These are phyloP conservation scores for Malurus cyaneus DNA, from an alignment of 2,113 vertebrate genomes.

Conservation along the genomic window DNA sequence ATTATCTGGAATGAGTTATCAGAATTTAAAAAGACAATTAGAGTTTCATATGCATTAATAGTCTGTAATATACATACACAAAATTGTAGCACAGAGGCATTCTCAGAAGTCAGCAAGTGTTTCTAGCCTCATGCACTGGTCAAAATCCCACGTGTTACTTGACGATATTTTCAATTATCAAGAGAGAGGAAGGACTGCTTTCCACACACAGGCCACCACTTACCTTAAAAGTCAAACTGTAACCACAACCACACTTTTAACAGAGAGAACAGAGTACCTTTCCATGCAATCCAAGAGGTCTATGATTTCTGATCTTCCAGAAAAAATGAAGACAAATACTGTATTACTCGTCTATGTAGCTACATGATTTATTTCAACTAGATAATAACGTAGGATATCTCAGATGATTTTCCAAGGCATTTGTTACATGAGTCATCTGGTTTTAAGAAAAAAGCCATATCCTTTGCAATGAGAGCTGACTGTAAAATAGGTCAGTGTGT, in stretches of 20 bases:
- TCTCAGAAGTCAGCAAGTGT: neutral
- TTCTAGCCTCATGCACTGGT: neutral
- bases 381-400: neutral
- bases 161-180: neutral
- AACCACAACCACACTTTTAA: neutral
- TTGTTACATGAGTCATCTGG: slow-evolving; percentile 16
- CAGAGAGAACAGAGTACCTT: neutral
- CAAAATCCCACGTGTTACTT: neutral
- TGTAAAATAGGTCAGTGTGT: slow-evolving; percentile 40
- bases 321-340: slow-evolving; percentile 8
- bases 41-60: neutral
- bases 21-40: neutral
- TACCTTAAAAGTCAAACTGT: neutral
- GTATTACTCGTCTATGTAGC: neutral
- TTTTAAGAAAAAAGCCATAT: slow-evolving; percentile 5
- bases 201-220: neutral
- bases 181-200: neutral
- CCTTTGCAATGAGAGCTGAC: neutral
- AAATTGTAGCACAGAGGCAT: neutral
- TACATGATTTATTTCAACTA: neutral
- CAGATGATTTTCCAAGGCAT: slow-evolving; percentile 12
- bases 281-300: neutral
- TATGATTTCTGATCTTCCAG: slow-evolving; percentile 3
- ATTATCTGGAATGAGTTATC: neutral
- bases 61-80: neutral